Evolutionary conservation across 2,888 invertebrate species (phyloP), one percentile per base, ranked within the genome.

Genomic region (Eupithecia exiguata): DNA sequence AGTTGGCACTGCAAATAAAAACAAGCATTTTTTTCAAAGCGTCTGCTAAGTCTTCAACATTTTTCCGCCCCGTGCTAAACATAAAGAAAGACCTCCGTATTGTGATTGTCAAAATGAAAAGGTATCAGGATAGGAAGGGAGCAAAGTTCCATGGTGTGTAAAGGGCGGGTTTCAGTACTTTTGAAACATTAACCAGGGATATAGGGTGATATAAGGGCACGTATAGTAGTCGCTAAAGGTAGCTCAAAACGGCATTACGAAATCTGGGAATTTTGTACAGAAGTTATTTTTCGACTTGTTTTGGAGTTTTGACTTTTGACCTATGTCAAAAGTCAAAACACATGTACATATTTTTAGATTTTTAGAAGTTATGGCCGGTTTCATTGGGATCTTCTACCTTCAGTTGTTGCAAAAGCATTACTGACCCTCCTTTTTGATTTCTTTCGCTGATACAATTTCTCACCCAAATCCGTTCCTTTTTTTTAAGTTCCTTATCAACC

Each of bases 171-270:
- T 80, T 77, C 79, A 78, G 76, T 78, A 79, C 82, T 84, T 85
- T 83, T 80, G 72, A 78, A 80, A 84, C 86, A 87, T 88, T 87
- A 86, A 82, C 75, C 81, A 66, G 35, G 36, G 62, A 18, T 62
- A 16, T 35, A 62, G 6, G 62, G 35, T 12, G n/a, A 9, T 65
- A 12, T 65, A 65, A 35, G 18, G 62, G 62, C n/a, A 36, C n/a
- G 46, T 46, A 46, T 38, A 36, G 25, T 16, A 40, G 69, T 68
- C 58, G 21, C 67, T 71, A n/a, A 61, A 25, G 58, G 58, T 43
- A 16, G 43, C 6, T n/a, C n/a, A 14, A 43, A 9, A 49, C 9
- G 14, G 49, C 9, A 9, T 49, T n/a, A n/a, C 46, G 49, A 1
- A n/a, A n/a, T 9, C 49, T 9, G n/a, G 49, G 49, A n/a, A 49